Evolutionary conservation across 1,140 invertebrate genomes (phyloP).

Genomic region (Leptestheria dahalacensis): DNA sequence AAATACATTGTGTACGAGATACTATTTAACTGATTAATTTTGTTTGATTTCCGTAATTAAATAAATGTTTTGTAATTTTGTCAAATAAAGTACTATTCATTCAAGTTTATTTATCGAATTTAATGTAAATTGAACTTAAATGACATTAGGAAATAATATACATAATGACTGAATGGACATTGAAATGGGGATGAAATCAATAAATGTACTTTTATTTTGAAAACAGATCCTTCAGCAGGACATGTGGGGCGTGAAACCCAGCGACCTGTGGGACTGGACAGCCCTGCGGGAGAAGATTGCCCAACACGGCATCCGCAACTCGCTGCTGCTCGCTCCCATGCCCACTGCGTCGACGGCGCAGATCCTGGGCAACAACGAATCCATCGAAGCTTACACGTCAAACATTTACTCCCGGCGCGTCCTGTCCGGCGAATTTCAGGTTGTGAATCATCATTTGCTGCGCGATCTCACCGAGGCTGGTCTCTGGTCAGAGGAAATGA

Average conservation of each 20-base stretch:
- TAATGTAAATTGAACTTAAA: too few relatives aligned
- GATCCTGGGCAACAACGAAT: constrained; percentile 97
- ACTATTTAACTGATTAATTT: too few relatives aligned
- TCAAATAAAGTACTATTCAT: too few relatives aligned
- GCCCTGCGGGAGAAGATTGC: constrained; percentile 71
- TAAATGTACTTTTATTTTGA: constrained; percentile 18
- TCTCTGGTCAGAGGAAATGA: constrained; percentile 94
- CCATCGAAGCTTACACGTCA: constrained; percentile 94
- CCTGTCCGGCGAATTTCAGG: constrained; percentile 73
- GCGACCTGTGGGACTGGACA: constrained; percentile 79
- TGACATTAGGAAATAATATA: too few relatives aligned
- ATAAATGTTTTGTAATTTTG: too few relatives aligned
- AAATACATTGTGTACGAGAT: too few relatives aligned
- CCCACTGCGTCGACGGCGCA: constrained; percentile 98
- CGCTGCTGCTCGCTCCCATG: constrained; percentile 90
- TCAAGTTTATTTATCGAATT: too few relatives aligned
- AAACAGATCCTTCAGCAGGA: constrained; percentile 82
- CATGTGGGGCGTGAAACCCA: constrained; percentile 90
- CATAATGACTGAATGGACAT: too few relatives aligned
- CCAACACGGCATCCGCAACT: constrained; percentile 84
- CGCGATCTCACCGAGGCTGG: constrained; percentile 79
- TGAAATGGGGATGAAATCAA: too few relatives aligned
- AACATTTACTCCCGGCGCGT: constrained; percentile 93
- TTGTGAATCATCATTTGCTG: constrained; percentile 93
- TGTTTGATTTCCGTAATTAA: too few relatives aligned